Conservation (phyloP, 1,140 invertebrate genomes). For the Vanessa atalanta region DNA sequence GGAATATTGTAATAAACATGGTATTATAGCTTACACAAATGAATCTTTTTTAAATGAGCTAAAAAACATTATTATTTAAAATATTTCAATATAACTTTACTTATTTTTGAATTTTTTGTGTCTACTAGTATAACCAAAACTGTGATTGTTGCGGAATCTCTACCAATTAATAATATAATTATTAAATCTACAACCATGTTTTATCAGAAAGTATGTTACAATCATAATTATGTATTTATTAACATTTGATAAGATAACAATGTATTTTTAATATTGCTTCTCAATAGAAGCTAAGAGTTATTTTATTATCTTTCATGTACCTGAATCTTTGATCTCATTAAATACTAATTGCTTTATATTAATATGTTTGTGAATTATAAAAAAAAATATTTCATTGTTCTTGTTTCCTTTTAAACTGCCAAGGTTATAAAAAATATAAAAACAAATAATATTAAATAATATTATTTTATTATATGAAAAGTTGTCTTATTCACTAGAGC, state of each 20-base stretch:
- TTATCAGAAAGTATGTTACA: no score
- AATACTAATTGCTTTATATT: not conserved
- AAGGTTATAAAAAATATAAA: constrained; percentile 5
- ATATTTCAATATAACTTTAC: not conserved
- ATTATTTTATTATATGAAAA: constrained; percentile 13
- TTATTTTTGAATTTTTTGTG: no score
- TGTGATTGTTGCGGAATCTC: no score
- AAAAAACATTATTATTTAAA: constrained; percentile 39
- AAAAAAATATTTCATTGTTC: not conserved
- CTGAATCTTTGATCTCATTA: constrained; percentile 35
- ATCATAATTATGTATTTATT: no score
- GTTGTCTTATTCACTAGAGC: constrained; percentile 40
- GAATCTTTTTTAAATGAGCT: constrained; percentile 50
- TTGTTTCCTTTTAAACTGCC: not conserved
- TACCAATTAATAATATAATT: no score
- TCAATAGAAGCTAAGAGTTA: no score
- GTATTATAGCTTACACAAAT: constrained; percentile 62
- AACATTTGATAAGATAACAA: no score
- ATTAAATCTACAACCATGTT: no score
- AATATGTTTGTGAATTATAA: constrained; percentile 13
- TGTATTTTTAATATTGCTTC: no score
- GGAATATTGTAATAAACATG: constrained; percentile 63
- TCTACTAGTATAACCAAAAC: no score
- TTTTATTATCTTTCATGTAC: constrained; percentile 12
- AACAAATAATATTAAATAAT: constrained; percentile 9